phyloP scores from a whole-genome alignment of 2,797 vertebrate species.

The Cephalopachus bancanus region DNA sequence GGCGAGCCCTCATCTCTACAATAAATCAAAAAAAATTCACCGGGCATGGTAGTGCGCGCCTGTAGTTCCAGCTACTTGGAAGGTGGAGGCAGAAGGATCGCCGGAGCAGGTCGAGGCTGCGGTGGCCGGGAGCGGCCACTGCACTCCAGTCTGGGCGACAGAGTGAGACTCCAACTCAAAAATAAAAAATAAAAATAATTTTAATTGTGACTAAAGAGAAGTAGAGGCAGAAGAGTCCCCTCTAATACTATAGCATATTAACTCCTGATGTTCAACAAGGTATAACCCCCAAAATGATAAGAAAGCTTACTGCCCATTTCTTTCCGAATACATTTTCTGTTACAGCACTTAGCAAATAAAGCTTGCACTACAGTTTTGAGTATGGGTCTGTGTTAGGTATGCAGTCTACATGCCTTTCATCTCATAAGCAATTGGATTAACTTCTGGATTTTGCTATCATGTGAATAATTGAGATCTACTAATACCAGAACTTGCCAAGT shows the following conservation, averaged over 20 bases:
- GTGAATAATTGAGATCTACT: constrained; percentile 7
- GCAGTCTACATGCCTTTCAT: not conserved
- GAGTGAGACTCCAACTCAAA: no score
- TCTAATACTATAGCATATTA: not conserved
- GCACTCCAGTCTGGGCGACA: no score
- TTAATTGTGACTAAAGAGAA: not conserved
- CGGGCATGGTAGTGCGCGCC: no score
- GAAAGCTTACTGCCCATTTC: not conserved
- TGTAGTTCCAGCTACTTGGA: no score
- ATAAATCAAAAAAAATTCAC: no score
- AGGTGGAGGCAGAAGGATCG: no score
- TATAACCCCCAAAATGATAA: not conserved
- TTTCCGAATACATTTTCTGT: not conserved
- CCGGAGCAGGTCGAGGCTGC: no score
- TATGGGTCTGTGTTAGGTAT: not conserved
- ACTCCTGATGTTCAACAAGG: not conserved
- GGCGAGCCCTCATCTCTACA: no score
- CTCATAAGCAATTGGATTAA: not conserved
- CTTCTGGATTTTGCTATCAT: constrained; percentile 24
- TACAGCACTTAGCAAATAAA: not conserved
- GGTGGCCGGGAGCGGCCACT: no score
- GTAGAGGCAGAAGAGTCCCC: not conserved
- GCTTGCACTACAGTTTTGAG: not conserved
- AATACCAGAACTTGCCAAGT: not conserved
- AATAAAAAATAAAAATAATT: not conserved